Base-by-base conservation (phyloP, 1,140 invertebrate species). In the Euwallacea similis region DNA sequence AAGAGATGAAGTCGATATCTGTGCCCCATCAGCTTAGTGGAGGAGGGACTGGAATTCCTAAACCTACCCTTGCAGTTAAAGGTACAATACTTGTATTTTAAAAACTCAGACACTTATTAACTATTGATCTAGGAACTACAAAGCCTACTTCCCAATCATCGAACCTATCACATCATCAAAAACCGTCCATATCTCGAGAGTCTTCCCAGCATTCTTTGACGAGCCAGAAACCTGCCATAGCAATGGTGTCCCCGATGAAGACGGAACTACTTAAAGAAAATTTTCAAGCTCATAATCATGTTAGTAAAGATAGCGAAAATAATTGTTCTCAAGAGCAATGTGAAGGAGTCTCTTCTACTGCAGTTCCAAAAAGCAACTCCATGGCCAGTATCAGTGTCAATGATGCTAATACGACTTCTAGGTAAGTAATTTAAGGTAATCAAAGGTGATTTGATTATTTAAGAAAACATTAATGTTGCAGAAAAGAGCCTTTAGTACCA, bases 31-130 rank as follows among this genome's bases (percentile, higher is more conserved):
- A 64, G 55, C 53, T 58, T 62, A 33, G 21, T 33, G 60, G 56
- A 46, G 63, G 60, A 47, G 83, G 85, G 7, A 93, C 91, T 7
- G 91, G 91, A 11, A 92, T 96, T 77, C 93, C 94, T 1, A 96
- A 96, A 83, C 94, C 93, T 6, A 95, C 92, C 13, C 92, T 93
- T 10, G 90, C 93, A 67, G 92, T 96, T 4, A 96, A 95, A 85
- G 93, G 93, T 74, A 94, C 10, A n/a, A n/a, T 13, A 15, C 33
- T 10, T 8, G 6, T 42, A 10, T 43, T 43, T 42, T 61, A 43
- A n/a, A 16, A 16, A 11, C 16, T 58, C 21, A 41, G 21, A 8
- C 41, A 74, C 80, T 0, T 73, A 78, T n/a, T n/a, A 4, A 82
- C 80, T 59, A 71, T n/a, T 73, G 13, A 64, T 62, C 0, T 11